Conservation (phyloP, 2,888 invertebrate genomes). For the Aethes cnicana region DNA sequence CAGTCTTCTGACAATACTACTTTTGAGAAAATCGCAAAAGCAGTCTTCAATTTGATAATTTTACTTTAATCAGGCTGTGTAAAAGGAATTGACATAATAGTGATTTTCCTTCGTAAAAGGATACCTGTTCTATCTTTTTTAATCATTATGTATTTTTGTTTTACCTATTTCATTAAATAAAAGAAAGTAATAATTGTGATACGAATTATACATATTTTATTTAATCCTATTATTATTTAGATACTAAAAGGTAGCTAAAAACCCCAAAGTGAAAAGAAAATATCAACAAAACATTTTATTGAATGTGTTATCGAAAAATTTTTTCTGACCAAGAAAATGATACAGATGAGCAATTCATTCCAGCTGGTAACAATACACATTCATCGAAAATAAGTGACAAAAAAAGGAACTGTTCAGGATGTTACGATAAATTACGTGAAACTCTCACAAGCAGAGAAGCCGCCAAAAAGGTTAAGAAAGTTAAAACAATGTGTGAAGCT, state of each 20-base stretch:
- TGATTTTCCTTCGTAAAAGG: no score
- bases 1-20: background rate
- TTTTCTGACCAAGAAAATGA: no score
- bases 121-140: no score
- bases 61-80: background rate
- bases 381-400: constrained; percentile 3
- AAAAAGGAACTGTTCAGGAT: constrained; percentile 4
- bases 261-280: background rate
- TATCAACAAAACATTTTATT: no score
- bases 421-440: constrained; percentile 6
- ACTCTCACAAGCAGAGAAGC: constrained; percentile 13
- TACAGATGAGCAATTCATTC: no score
- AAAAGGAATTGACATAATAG: background rate
- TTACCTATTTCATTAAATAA: no score
- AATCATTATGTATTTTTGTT: no score
- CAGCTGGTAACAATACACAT: no score
- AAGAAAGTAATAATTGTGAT: no score
- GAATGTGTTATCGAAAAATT: no score
- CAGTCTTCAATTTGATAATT: background rate
- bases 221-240: no score
- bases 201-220: no score
- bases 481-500: background rate
- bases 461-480: constrained; percentile 11
- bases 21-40: background rate
- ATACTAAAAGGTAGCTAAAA: background rate